A percentile compares a stretch with the other conserved stretches of the same genome.
Conservation (phyloP, 2,113 vertebrate species). For the Micronisus gabar region DNA sequence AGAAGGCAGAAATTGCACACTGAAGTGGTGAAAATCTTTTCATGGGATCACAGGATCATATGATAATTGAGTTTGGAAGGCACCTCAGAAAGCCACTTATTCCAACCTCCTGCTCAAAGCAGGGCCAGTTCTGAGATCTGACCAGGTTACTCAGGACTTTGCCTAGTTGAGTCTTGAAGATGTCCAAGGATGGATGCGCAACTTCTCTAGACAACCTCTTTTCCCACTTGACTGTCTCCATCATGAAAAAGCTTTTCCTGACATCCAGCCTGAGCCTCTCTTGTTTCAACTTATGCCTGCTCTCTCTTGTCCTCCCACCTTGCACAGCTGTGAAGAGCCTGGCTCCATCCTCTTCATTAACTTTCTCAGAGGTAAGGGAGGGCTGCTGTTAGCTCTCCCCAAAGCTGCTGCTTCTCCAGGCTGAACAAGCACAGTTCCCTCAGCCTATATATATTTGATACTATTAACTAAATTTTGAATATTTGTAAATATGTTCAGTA, state of each 20-base stretch:
- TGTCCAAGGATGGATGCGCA: not conserved
- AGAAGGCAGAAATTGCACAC: not conserved
- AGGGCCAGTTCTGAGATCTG: not conserved
- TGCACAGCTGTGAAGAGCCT: rapidly evolving
- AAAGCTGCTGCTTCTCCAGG: not conserved
- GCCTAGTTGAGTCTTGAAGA: not conserved
- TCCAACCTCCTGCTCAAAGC: not conserved
- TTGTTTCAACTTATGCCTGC: not conserved
- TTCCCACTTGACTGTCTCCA: not conserved
- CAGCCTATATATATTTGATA: not conserved
- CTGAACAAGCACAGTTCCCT: not conserved
- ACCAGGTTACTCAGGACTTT: not conserved
- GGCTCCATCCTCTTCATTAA: not conserved
- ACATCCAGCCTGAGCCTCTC: not conserved
- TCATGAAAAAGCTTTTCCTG: not conserved
- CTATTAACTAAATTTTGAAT: not conserved
- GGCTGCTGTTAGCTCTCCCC: not conserved
- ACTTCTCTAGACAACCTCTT: not conserved
- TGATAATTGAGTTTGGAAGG: not conserved
- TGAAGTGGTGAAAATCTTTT: not conserved
- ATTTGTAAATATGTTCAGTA: not conserved
- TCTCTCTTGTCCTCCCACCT: not conserved
- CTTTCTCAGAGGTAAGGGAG: not conserved
- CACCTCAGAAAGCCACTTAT: not conserved
- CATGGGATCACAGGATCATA: not conserved